phyloP scores from a whole-genome alignment of 2,797 vertebrate genomes.

The Rhynchonycteris naso region DNA sequence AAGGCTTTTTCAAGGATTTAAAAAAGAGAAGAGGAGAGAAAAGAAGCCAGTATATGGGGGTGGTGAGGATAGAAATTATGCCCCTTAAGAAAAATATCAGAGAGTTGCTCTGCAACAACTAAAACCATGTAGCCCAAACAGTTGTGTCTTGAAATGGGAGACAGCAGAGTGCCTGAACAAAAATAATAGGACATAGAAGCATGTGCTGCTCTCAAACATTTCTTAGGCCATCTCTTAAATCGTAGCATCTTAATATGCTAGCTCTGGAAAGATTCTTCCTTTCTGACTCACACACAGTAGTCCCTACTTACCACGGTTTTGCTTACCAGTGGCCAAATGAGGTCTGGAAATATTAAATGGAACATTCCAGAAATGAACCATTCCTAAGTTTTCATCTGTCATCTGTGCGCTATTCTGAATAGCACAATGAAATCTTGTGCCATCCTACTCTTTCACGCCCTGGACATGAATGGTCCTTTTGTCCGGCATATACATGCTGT shows the following conservation, averaged over 20 bases:
- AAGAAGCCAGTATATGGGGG: neutral
- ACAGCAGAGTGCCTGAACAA: neutral
- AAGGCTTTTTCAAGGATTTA: neutral
- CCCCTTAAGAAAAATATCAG: conserved; percentile 38
- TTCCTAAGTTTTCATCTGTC: neutral
- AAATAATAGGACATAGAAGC: neutral
- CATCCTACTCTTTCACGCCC: neutral
- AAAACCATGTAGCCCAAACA: conserved; percentile 5
- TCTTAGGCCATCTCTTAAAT: neutral
- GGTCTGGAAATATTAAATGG: neutral
- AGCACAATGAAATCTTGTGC: neutral
- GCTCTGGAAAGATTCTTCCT: neutral
- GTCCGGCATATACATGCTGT: too few relatives aligned
- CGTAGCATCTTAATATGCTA: neutral
- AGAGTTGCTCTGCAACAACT: neutral
- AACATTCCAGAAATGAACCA: neutral
- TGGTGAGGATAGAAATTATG: neutral
- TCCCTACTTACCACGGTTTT: neutral
- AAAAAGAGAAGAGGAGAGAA: neutral
- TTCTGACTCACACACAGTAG: neutral
- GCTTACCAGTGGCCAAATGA: neutral
- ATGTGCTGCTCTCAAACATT: neutral
- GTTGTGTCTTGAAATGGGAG: neutral
- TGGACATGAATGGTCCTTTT: neutral
- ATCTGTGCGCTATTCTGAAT: neutral